Conservation (phyloP, 2,113 vertebrate species). For the Greenwoodochromis staneri region DNA sequence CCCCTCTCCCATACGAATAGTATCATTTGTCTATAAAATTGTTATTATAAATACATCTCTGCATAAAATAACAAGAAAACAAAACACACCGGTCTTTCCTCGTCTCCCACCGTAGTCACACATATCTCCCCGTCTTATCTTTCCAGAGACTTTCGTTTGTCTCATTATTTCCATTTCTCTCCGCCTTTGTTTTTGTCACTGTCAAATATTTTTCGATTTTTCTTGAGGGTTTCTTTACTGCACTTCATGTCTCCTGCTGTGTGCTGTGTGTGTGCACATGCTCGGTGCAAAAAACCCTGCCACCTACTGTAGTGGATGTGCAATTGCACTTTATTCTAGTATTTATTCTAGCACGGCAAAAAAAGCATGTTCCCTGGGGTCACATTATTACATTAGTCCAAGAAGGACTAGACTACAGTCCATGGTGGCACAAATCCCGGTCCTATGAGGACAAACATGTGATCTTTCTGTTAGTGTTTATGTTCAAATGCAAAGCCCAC, state of each 20-base stretch:
- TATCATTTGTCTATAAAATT: background rate
- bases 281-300: background rate
- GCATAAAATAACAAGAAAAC: background rate
- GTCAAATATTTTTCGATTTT: background rate
- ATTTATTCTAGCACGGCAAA: background rate
- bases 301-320: background rate
- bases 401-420: background rate
- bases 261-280: background rate
- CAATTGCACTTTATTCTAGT: background rate
- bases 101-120: background rate
- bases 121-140: background rate
- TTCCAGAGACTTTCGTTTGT: background rate
- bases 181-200: background rate
- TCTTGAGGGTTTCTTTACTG: background rate
- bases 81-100: background rate
- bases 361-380: background rate
- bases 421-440: background rate
- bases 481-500: background rate
- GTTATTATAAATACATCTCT: background rate
- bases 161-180: background rate
- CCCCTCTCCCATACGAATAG: fast-evolving
- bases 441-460: background rate
- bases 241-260: background rate
- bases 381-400: background rate
- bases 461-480: background rate